A percentile compares a stretch with the other conserved stretches of the same genome.
phyloP scores from a whole-genome alignment of 2,888 invertebrate species.

The Rhagophthalmus giganteus region DNA sequence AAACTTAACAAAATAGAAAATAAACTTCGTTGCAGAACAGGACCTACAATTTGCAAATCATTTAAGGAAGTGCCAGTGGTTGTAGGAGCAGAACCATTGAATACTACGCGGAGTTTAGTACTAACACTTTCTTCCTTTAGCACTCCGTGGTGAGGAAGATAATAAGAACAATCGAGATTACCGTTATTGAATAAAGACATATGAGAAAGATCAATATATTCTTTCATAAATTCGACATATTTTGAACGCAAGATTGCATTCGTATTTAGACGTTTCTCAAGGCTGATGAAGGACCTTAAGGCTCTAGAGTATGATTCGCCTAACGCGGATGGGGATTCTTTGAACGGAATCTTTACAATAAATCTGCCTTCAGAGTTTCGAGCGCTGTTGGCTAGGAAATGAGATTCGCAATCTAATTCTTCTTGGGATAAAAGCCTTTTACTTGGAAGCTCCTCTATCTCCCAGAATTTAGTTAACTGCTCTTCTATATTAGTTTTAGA shows the following conservation, averaged over 20 bases:
- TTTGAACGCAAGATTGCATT: conserved; percentile 27
- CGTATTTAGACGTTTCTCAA: conserved; percentile 29
- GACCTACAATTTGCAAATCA: conserved; percentile 33
- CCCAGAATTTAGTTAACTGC: conserved; percentile 37
- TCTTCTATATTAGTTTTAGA: neutral
- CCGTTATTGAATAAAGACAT: conserved; percentile 3
- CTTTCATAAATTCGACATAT: conserved; percentile 13
- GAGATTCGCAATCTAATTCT: conserved; percentile 35
- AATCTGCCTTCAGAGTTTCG: conserved; percentile 35
- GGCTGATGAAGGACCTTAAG: conserved; percentile 25
- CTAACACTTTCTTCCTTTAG: conserved; percentile 31
- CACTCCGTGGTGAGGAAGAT: conserved; percentile 44
- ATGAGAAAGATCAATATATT: conserved; percentile 6
- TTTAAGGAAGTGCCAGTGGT: neutral
- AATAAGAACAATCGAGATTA: neutral
- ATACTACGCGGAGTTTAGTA: conserved; percentile 9
- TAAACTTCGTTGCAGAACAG: conserved; percentile 44
- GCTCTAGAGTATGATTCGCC: conserved; percentile 34
- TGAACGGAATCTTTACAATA: conserved; percentile 36
- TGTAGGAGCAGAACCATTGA: neutral
- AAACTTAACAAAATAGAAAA: conserved; percentile 42
- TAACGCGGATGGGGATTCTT: conserved; percentile 16
- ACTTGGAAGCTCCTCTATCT: conserved; percentile 33
- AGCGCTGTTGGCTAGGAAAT: conserved; percentile 31
- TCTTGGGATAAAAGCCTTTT: conserved; percentile 1